A percentile compares a stretch with the other conserved stretches of the same genome.
Evolutionary conservation across 2,113 vertebrate genomes (phyloP).

Genomic region (Laticauda laticaudata): DNA sequence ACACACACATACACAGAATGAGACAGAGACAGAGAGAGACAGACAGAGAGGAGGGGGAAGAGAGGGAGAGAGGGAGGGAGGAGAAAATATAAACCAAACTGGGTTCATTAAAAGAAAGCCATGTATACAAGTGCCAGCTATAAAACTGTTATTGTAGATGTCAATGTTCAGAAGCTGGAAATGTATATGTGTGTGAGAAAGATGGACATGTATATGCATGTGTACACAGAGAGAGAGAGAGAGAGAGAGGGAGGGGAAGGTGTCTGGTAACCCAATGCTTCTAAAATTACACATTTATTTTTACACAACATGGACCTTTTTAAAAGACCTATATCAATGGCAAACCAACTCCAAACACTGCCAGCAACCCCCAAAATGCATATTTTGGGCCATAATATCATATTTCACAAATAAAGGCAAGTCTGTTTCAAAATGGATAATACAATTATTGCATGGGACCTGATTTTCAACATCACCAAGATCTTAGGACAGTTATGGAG

Average conservation of each 20-base stretch:
- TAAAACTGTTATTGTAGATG: not conserved
- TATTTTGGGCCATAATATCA: not conserved
- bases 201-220: not conserved
- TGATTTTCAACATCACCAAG: not conserved
- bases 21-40: too few species aligned
- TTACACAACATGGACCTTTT: not conserved
- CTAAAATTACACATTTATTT: not conserved
- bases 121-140: constrained; percentile 16
- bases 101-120: not conserved
- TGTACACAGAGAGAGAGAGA: too few species aligned
- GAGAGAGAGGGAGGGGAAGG: too few species aligned
- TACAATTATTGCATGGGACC: not conserved
- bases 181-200: not conserved
- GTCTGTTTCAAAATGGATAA: not conserved
- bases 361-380: not conserved
- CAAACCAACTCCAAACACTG: not conserved
- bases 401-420: not conserved
- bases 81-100: constrained; percentile 31
- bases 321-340: not conserved
- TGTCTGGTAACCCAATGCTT: not conserved
- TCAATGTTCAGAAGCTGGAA: not conserved
- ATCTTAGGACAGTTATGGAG: not conserved
- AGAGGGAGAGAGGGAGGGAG: too few species aligned
- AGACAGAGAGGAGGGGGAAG: too few species aligned
- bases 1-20: not conserved